Base-by-base conservation (phyloP, 37 sponge, comb jelly and placozoan species). In the Bolinopsis microptera region DNA sequence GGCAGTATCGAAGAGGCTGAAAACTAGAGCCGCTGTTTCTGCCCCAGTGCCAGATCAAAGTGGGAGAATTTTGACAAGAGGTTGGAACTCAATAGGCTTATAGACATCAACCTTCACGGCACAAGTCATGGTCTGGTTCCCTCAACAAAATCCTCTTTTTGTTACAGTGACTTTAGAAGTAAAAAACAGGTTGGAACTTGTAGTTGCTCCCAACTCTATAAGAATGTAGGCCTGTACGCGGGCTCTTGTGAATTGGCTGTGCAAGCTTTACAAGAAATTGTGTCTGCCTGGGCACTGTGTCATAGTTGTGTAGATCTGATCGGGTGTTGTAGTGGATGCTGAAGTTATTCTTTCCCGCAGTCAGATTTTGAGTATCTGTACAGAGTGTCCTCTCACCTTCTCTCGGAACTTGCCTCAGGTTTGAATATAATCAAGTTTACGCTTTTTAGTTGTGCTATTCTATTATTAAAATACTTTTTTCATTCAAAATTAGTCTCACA, bases 191-290 rank as follows among this genome's bases (percentile, higher is more conserved):
- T 34, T 2, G 90, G n/a, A 86, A 27, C 38, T 41, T 38, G 23
- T 41, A 25, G 61, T 86, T 0, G 61, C 32, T 18, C 36, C 90
- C 16, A 41, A 41, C 30, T 24, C 8, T 0, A 86, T 30, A 39
- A 40, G 30, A 24, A 8, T 24, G 25, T 41, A 30, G 90, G 61
- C 5, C 39, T 40, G 22, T 8, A 40, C 1, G 39, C 48, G 90
- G 38, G 90, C 61, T 36, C 25, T 48, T n/a, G 8, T 21, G 90
- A 86, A 48, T n/a, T 86, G 0, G 21, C 90, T 3, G n/a, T 86
- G 90, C 61, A 86, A 39, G 26, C 90, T 86, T 28, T 41, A 86
- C 48, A 86, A 86, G 90, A 86, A 86, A 48, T 34, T 86, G 90
- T 86, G 90, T 86, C 27, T 41, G 26, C 90, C 41, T 5, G 36